A percentile compares a stretch with the other conserved stretches of the same genome.
Evolutionary conservation across 2,888 invertebrate species (phyloP).

Genomic region (Rhingia rostrata): DNA sequence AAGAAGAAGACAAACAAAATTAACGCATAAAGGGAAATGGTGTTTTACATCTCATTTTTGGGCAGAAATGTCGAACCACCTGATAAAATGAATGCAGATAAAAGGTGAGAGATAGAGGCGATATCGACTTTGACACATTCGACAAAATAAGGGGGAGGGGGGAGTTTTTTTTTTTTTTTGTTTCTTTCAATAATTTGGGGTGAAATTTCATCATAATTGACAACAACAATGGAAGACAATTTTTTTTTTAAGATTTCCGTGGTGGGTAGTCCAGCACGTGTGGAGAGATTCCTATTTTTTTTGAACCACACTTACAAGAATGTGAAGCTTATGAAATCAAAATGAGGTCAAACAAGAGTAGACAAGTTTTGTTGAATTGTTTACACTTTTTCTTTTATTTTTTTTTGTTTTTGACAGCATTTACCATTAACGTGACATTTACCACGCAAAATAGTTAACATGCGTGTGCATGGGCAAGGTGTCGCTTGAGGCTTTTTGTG

Average conservation of each 20-base stretch:
- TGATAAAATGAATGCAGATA: slow-evolving; percentile 78
- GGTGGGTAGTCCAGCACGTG: slow-evolving; percentile 5
- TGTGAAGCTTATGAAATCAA: slow-evolving; percentile 22
- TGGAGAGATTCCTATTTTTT: neutral
- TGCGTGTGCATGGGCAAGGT: too few species aligned
- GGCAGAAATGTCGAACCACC: slow-evolving; percentile 80
- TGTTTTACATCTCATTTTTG: slow-evolving; percentile 81
- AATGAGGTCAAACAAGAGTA: slow-evolving; percentile 34
- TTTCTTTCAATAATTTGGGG: neutral
- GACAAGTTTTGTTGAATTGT: neutral
- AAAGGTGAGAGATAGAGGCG: slow-evolving; percentile 48
- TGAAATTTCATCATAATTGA: slow-evolving; percentile 21
- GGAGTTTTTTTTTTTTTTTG: slow-evolving; percentile 11
- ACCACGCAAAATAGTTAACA: slow-evolving; percentile 5
- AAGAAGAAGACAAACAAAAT: slow-evolving; percentile 14
- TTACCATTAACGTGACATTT: slow-evolving; percentile 14
- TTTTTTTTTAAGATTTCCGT: neutral
- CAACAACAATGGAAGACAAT: neutral
- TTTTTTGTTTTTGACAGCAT: neutral
- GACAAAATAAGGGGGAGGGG: neutral
- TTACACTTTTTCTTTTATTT: slow-evolving; percentile 41
- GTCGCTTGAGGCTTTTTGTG: slow-evolving; percentile 3
- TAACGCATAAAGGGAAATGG: slow-evolving; percentile 77
- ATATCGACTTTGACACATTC: neutral
- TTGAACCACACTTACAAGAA: neutral